Evolutionary conservation across 2,888 invertebrate species (phyloP), one percentile per base, ranked within the genome.

Genomic region (Mimachlamys varia): DNA sequence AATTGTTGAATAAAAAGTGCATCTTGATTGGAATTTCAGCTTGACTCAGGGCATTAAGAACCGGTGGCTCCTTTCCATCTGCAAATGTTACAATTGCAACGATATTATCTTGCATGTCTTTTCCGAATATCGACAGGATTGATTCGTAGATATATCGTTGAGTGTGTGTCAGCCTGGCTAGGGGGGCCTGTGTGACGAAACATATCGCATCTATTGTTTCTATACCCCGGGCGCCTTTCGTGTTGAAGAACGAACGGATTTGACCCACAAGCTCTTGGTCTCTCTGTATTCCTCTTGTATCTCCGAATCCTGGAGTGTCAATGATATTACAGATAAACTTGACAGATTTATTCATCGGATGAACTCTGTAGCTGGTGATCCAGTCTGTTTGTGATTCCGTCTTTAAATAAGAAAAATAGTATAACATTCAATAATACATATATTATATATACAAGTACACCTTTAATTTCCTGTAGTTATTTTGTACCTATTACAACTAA

Each of bases 261-360:
- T 93, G 93, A 19, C 92, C 91, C 0, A 93, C 91, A n/a, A 93
- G 91, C 27, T 90, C 38, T 50, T 92, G 58, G 88, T 93, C 93
- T 37, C 92, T 89, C 27, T 90, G 88, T 49, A 93, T 89, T 13
- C 93, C 93, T 58, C 93, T 49, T 0, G 92, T 92, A 62, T 93
- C 93, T 12, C 93, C 93, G 55, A 93, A 93, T n/a, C 93, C 93
- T 5, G 93, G 93, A 12, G 93, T 93, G 49, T 93, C 93, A 17
- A 93, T 91, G 33, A 93, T 92, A 49, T 93, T 92, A n/a, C 92
- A 89, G 7, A 89, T 91, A 88, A 91, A 92, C 13, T 92, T 88
- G 5, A 88, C 55, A 44, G 89, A 90, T 19, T 92, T 92, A 19
- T 37, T 22, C 55, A 58, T 44, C 0, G 88, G 91, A 55, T 91